Evolutionary conservation across 2,113 vertebrate species (phyloP).

Genomic region (Myotis yumanensis): DNA sequence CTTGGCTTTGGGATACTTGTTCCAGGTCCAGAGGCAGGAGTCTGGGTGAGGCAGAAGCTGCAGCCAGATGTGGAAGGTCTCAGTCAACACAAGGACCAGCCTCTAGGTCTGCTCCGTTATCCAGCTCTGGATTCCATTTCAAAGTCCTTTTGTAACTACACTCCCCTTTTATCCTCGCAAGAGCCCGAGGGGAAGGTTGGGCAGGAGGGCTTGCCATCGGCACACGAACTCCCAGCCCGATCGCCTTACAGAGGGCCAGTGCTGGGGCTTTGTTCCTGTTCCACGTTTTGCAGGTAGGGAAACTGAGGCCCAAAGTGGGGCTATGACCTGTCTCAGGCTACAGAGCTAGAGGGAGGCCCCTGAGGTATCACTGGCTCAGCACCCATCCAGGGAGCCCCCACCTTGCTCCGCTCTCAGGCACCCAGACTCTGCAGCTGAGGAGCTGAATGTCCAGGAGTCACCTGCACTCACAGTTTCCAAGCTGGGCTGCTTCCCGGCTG

Average conservation of each 20-base stretch:
- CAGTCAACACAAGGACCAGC: background rate
- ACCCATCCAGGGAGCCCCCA: background rate
- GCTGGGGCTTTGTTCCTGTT: background rate
- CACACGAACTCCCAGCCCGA: background rate
- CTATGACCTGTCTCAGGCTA: background rate
- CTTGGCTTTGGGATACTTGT: background rate
- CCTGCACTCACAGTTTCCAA: conserved; percentile 16
- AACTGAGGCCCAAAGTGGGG: background rate
- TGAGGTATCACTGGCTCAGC: background rate
- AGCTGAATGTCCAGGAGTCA: background rate
- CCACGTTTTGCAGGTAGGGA: background rate
- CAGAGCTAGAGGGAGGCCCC: background rate
- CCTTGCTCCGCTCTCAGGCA: background rate
- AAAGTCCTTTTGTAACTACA: background rate
- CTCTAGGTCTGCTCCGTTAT: background rate
- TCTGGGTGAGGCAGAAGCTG: background rate
- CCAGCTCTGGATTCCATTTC: background rate
- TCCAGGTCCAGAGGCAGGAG: background rate
- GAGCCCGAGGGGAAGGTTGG: background rate
- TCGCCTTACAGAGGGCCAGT: background rate
- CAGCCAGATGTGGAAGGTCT: background rate
- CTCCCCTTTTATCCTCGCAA: background rate
- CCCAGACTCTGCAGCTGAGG: background rate
- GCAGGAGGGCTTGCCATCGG: background rate
- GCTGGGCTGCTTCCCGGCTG: conserved; percentile 33